A percentile compares a stretch with the other conserved stretches of the same genome.
Conservation (phyloP, 2,888 invertebrate species). For the Tenthredo scrophulariae region DNA sequence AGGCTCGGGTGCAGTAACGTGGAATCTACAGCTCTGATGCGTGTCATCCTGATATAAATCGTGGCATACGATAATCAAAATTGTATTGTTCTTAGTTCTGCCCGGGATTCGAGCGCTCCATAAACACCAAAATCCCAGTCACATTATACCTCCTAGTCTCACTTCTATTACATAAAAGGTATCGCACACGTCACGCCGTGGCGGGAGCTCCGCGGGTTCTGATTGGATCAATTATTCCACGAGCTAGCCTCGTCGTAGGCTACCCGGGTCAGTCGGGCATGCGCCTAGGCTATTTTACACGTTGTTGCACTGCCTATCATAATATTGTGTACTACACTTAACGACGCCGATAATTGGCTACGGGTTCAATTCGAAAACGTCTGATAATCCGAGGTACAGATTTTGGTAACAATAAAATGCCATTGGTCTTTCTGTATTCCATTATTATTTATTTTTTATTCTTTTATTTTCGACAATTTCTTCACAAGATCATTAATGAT, state of each 20-base stretch:
- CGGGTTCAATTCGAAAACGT: background rate
- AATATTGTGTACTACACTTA: constrained; percentile 24
- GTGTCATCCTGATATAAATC: background rate
- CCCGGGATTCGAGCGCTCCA: background rate
- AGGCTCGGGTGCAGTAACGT: background rate
- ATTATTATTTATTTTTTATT: background rate
- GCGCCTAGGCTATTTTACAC: constrained; percentile 13
- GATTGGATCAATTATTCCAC: constrained; percentile 71
- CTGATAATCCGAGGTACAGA: background rate
- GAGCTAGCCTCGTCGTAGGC: constrained; percentile 66
- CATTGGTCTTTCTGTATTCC: background rate
- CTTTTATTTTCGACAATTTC: background rate
- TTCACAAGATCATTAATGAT: background rate
- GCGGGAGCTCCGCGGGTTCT: constrained; percentile 67
- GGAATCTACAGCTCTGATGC: background rate
- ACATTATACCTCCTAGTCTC: background rate
- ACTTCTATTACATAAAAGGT: constrained; percentile 63
- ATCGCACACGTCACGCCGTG: constrained; percentile 62
- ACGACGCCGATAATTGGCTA: background rate
- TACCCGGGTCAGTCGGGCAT: constrained; percentile 56
- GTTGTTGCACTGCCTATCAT: constrained; percentile 42
- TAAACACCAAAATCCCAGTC: constrained; percentile 17
- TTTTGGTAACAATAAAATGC: background rate
- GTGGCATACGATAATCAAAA: background rate
- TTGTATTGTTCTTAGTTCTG: background rate